Evolutionary conservation across 2,113 vertebrate species (phyloP), one percentile per base, ranked within the genome.

Genomic region (Ibidorhyncha struthersii): DNA sequence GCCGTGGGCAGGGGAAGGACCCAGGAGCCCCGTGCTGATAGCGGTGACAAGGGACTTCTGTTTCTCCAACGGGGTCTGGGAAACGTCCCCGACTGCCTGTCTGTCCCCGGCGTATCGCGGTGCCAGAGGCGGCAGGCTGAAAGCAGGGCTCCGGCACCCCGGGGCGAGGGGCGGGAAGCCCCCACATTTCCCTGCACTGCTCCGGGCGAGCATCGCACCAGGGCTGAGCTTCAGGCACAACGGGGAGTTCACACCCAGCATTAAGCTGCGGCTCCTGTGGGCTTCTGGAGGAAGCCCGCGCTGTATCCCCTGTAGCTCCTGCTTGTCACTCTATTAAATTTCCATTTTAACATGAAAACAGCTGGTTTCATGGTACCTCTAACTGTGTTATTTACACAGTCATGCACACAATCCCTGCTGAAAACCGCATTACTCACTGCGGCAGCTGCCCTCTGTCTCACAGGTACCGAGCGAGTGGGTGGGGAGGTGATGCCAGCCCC

Each of bases 311-410:
- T 8, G 4, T 61, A 84, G 78, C 67, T 92, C 73, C 85, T 38
- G 79, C 95, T 92, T 96, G 93, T 96, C 92, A 95, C 82, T 93
- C 91, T 91, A 74, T 97, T 95, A 96, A 90, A 91, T 97, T 97
- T 93, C 89, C 92, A 94, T 96, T 96, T 96, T 94, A 95, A 93
- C 17, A 5, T 92, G 94, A 91, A 96, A 97, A 94, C 95, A 97
- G 94, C 95, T 95, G 96, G 94, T 97, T 97, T 98, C 97, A 95
- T 45, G 94, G 94, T 95, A 65, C 74, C 80, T 97, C 87, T 94
- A 53, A 73, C 92, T 95, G 94, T 90, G 82, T 94, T 97, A 94
- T 95, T 97, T 93, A 92, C 95, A 97, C 80, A 96, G 94, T 95
- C 97, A 95, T 71, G 85, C 91, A 80, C 79, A 82, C 91, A 95